Evolutionary conservation across 2,113 vertebrate species (phyloP), one percentile per base, ranked within the genome.

Genomic region (Prunella fulvescens): DNA sequence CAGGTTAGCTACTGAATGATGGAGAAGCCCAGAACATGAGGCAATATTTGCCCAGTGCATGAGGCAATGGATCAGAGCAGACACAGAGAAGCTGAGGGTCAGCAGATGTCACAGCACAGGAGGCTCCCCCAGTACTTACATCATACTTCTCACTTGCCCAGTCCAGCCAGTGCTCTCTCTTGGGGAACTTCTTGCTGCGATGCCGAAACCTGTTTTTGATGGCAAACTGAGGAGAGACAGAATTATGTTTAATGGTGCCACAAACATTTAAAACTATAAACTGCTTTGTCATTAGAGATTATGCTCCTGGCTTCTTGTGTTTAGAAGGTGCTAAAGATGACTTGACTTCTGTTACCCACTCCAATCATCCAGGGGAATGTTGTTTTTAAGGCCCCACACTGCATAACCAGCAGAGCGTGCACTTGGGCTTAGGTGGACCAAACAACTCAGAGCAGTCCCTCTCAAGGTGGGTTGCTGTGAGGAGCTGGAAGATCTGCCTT

Each of bases 111-210:
- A 33, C 2, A 1, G 61, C 31, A 70, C 11, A 71, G 24, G 47
- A 83, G 39, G 11, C 12, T 31, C n/a, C 18, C 0, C 2, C 19
- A 42, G 19, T 53, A 97, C 98, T 96, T 97, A 99, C 99, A 0
- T 98, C 97, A 37, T 99, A 99, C 81, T 98, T 99, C 39, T 99
- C 99, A 15, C 93, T 97, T 6, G 99, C 99, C 99, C 99, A 99
- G 98, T 99, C 99, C 96, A 99, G 95, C 99, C 99, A 99, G 97
- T 99, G 99, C 19, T 98, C 83, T 93, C 98, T 99, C 97, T 98
- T 99, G 40, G 99, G 98, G 84, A 92, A 98, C 22, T 71, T 6
- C 4, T 96, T 98, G 96, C 98, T 98, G 91, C 98, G 98, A 95
- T 99, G 99, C 53, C 6, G 97, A 91, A 98, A 99, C 85, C 99